phyloP scores from a whole-genome alignment of 2,888 invertebrate species.

The Malthinus flaveolus region DNA sequence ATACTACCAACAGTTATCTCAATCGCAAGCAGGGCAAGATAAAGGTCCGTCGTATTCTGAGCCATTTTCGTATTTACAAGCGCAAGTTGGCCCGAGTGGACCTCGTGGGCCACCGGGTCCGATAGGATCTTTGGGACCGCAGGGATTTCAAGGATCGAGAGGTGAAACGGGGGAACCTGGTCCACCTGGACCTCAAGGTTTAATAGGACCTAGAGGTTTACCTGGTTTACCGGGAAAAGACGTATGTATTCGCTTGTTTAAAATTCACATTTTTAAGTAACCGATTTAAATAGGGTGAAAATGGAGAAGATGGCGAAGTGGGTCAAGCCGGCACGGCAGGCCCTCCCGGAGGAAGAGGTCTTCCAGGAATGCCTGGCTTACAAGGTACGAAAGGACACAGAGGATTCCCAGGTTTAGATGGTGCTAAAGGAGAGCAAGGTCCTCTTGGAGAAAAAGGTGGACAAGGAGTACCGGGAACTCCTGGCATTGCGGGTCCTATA shows the following conservation, averaged over 20 bases:
- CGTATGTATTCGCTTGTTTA: constrained; percentile 54
- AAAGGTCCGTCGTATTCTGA: constrained; percentile 69
- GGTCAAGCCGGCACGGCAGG: constrained; percentile 74
- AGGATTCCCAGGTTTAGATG: constrained; percentile 79
- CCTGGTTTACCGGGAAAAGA: constrained; percentile 77
- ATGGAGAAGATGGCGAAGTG: constrained; percentile 80
- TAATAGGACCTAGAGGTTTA: constrained; percentile 65
- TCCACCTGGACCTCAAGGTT: constrained; percentile 63
- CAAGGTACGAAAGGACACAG: constrained; percentile 84
- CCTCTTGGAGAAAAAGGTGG: constrained; percentile 75
- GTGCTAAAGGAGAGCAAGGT: constrained; percentile 81
- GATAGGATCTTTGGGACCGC: constrained; percentile 66
- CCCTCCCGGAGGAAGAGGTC: constrained; percentile 73
- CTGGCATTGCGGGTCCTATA: constrained; percentile 71
- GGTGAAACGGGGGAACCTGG: constrained; percentile 82
- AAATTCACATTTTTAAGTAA: neutral
- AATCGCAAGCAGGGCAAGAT: constrained; percentile 70
- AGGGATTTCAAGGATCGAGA: constrained; percentile 81
- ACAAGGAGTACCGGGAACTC: constrained; percentile 66
- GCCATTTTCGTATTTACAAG: constrained; percentile 76
- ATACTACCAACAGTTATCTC: constrained; percentile 75
- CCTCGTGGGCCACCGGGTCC: constrained; percentile 77
- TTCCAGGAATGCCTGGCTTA: constrained; percentile 74
- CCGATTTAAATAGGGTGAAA: constrained; percentile 61
- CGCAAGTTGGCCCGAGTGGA: constrained; percentile 79